Percentiles rank a stretch among this genome's conserved stretches.
Evolutionary conservation across 2,113 vertebrate genomes (phyloP).

Genomic region (Rattus rattus): DNA sequence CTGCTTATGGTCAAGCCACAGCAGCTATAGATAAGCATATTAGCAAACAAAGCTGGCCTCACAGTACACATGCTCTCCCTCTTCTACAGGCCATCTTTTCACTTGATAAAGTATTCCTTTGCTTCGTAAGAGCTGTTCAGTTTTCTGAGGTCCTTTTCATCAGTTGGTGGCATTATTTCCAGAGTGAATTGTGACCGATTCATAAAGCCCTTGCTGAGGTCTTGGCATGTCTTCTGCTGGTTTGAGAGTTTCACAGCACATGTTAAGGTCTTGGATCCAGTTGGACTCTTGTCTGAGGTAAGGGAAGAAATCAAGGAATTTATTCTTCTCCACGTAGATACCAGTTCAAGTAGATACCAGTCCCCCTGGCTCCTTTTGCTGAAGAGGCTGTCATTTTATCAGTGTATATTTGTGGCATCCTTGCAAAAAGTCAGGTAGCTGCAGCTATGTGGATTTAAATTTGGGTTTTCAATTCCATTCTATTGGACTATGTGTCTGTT

Average conservation of each 20-base stretch:
- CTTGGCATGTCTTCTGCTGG: neutral
- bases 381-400: neutral
- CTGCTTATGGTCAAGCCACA: neutral
- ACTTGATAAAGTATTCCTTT: neutral
- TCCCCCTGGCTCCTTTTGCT: neutral
- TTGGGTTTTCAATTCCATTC: neutral
- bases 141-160: neutral
- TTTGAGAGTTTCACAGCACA: neutral
- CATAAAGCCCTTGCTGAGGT: neutral
- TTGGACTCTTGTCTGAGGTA: neutral
- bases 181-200: too few species aligned
- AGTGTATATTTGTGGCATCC: neutral
- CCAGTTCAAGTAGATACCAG: neutral
- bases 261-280: neutral
- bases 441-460: neutral
- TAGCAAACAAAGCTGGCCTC: neutral
- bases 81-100: neutral
- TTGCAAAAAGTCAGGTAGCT: neutral
- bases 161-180: neutral
- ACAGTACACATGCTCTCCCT: too few species aligned
- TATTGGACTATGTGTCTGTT: neutral
- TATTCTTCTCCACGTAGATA: neutral
- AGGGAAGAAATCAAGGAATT: neutral
- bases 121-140: neutral
- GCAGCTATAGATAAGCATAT: neutral